phyloP scores from a whole-genome alignment of 1,140 invertebrate species.

The Diabrotica virgifera region DNA sequence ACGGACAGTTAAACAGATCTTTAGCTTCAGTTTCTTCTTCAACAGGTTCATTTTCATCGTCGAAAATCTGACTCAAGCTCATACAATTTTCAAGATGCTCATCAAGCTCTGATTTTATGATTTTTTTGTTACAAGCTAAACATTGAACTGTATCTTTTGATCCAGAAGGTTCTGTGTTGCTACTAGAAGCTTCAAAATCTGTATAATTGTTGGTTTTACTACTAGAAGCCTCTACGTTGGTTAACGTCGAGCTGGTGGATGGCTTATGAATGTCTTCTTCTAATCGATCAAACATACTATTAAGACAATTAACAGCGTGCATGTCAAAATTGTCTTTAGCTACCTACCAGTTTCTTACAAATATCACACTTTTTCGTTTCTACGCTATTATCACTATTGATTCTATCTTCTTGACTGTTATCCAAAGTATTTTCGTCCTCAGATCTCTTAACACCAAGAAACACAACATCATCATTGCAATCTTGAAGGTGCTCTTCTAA shows the following conservation, averaged over 20 bases:
- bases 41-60: slow-evolving; percentile 22
- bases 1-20: slow-evolving; percentile 37
- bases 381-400: not conserved
- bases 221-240: not conserved
- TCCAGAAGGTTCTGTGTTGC: slow-evolving; percentile 17
- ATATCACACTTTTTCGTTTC: slow-evolving; percentile 53
- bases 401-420: not conserved
- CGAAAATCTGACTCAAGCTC: slow-evolving; percentile 35
- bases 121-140: slow-evolving; percentile 58
- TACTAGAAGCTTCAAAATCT: not conserved
- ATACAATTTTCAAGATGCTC: slow-evolving; percentile 63
- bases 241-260: not conserved
- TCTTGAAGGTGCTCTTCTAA: slow-evolving; percentile 49
- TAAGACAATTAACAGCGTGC: slow-evolving; percentile 57
- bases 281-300: slow-evolving; percentile 48
- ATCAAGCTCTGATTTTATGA: slow-evolving; percentile 52
- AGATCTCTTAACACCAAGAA: slow-evolving; percentile 25
- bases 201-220: slow-evolving; percentile 4
- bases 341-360: slow-evolving; percentile 49
- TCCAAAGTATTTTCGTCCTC: slow-evolving; percentile 12
- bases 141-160: slow-evolving; percentile 48
- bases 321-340: slow-evolving; percentile 49
- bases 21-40: slow-evolving; percentile 16
- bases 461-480: slow-evolving; percentile 42
- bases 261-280: slow-evolving; percentile 35